Percentiles rank a stretch among this genome's conserved stretches.
Evolutionary conservation across 2,888 invertebrate species (phyloP).

Genomic region (Drosophila colorata): DNA sequence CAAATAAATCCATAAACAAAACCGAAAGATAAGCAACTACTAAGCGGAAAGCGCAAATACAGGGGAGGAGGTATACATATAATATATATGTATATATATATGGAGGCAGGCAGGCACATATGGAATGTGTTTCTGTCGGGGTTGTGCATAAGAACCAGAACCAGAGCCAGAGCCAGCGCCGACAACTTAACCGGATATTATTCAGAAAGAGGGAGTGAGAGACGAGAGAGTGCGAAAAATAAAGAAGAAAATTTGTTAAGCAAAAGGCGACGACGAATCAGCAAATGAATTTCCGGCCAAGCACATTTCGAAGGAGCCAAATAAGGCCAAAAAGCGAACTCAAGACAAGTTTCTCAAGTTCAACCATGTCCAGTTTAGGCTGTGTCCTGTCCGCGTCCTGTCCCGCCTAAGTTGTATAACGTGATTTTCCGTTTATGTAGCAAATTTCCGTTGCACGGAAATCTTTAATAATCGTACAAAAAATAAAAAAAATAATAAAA

Average conservation of each 20-base stretch:
- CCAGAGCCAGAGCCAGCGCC: neutral
- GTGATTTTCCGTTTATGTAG: conserved; percentile 28
- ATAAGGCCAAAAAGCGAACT: conserved; percentile 11
- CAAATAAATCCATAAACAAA: conserved; percentile 37
- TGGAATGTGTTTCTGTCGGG: neutral
- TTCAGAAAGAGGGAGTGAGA: conserved; percentile 7
- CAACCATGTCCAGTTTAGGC: conserved; percentile 7
- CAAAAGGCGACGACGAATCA: conserved; percentile 29
- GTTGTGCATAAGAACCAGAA: neutral
- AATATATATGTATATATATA: conserved; percentile 2
- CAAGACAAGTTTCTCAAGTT: conserved; percentile 40
- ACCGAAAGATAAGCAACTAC: conserved; percentile 25
- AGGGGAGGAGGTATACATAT: neutral
- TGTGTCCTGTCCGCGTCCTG: neutral
- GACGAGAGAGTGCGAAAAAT: neutral
- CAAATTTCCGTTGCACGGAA: conserved; percentile 60
- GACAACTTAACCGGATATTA: conserved; percentile 51
- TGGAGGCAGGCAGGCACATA: neutral
- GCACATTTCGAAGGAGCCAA: conserved; percentile 9
- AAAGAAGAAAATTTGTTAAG: conserved; percentile 2
- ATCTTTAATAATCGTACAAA: conserved; percentile 37
- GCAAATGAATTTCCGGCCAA: conserved; percentile 62
- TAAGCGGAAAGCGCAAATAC: neutral
- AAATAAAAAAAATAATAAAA: no score
- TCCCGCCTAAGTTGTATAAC: neutral